A percentile compares a stretch with the other conserved stretches of the same genome.
Evolutionary conservation across 2,797 vertebrate genomes (phyloP).

Genomic region (Ptychadena robeensis): DNA sequence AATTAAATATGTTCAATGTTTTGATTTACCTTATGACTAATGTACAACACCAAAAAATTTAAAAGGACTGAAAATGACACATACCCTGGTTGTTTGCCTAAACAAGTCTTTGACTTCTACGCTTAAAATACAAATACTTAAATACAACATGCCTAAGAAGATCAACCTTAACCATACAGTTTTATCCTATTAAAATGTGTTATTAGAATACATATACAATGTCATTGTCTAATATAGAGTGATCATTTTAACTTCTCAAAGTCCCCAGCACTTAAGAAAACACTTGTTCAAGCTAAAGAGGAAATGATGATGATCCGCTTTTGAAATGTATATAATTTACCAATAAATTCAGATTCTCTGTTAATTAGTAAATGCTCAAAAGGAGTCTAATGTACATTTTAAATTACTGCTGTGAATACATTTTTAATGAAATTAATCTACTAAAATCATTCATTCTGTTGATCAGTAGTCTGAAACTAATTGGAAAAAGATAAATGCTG

Average conservation of each 20-base stretch:
- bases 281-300: background rate
- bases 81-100: too few species aligned
- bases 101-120: too few species aligned
- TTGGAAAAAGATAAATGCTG: constrained; percentile 58
- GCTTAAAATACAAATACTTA: too few species aligned
- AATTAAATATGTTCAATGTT: too few species aligned
- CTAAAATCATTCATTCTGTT: constrained; percentile 58
- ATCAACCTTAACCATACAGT: too few species aligned
- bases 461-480: constrained; percentile 58
- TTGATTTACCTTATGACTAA: too few species aligned
- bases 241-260: background rate
- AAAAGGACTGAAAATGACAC: too few species aligned
- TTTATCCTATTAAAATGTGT: too few species aligned
- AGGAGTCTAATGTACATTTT: constrained; percentile 10
- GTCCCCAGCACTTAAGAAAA: background rate
- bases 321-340: background rate
- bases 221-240: background rate
- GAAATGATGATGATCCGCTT: background rate
- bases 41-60: too few species aligned
- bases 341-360: background rate
- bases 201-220: background rate
- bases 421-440: constrained; percentile 56
- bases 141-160: too few species aligned
- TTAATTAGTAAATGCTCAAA: constrained; percentile 17
- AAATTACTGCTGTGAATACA: constrained; percentile 44